Evolutionary conservation across 1,140 invertebrate genomes (phyloP).

Genomic region (Drosophila ercepeae): DNA sequence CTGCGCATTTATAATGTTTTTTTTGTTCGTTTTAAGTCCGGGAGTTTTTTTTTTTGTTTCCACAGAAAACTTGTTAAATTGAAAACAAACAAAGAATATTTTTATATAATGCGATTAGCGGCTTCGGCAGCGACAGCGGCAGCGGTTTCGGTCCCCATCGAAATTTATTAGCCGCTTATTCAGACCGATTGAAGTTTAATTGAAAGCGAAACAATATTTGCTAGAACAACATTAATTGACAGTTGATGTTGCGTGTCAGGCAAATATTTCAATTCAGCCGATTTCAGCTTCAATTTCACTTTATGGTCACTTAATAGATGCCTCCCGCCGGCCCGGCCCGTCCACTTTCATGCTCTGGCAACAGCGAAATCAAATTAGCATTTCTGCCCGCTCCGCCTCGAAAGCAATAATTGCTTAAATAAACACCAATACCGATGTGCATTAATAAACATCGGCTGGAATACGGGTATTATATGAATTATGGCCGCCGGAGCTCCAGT

Average conservation of each 20-base stretch:
- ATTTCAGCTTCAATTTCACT: conserved; percentile 28
- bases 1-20: conserved; percentile 16
- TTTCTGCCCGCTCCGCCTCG: conserved; percentile 35
- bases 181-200: conserved; percentile 37
- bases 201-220: conserved; percentile 45
- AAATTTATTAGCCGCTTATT: conserved; percentile 41
- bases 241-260: conserved; percentile 46
- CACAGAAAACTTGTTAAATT: conserved; percentile 45
- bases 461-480: conserved; percentile 29
- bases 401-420: conserved; percentile 72
- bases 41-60: conserved; percentile 11
- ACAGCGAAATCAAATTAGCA: conserved; percentile 64
- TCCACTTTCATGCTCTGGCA: conserved; percentile 10
- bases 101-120: conserved; percentile 65
- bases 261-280: conserved; percentile 29
- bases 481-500: conserved; percentile 37
- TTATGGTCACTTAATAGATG: conserved; percentile 38
- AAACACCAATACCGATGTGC: conserved; percentile 66
- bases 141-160: conserved; percentile 16
- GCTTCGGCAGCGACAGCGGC: conserved; percentile 1
- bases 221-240: conserved; percentile 39
- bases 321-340: too few relatives aligned
- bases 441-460: conserved; percentile 66
- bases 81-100: conserved; percentile 57
- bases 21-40: background rate